These are phyloP conservation scores for Neocrepidodera transversa DNA, from an alignment of 2,888 invertebrate species.

Conservation along the genomic window DNA sequence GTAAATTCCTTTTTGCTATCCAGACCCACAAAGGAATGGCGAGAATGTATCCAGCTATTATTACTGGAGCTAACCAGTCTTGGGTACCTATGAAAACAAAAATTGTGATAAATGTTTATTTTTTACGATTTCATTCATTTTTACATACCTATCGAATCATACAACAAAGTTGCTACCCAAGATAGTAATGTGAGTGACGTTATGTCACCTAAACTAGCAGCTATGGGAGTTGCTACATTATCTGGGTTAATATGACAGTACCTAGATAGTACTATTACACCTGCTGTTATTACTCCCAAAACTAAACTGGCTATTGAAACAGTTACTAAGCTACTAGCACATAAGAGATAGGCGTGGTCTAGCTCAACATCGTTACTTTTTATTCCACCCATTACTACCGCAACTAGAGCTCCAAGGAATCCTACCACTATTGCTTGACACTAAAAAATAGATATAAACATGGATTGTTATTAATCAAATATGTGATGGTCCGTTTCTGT, in stretches of 20 bases:
- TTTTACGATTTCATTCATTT: not conserved
- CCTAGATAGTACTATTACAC: conserved; percentile 74
- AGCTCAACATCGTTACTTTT: conserved; percentile 69
- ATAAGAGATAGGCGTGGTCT: conserved; percentile 74
- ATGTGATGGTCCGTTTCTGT: no score
- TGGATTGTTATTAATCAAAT: no score
- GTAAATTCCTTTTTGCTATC: conserved; percentile 73
- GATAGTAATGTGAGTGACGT: conserved; percentile 71
- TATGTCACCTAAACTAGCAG: conserved; percentile 81
- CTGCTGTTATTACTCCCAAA: conserved; percentile 74
- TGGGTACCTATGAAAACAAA: conserved; percentile 58
- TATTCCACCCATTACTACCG: conserved; percentile 72
- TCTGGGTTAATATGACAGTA: conserved; percentile 78
- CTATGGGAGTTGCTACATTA: conserved; percentile 82
- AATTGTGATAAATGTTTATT: not conserved
- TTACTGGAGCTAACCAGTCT: conserved; percentile 71
- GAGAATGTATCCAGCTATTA: conserved; percentile 68
- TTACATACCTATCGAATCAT: conserved; percentile 64
- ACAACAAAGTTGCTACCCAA: conserved; percentile 66
- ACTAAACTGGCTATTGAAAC: conserved; percentile 79
- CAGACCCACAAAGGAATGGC: conserved; percentile 78
- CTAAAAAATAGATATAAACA: conserved; percentile 56
- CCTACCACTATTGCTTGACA: conserved; percentile 77
- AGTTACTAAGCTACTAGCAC: conserved; percentile 77
- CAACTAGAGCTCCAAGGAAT: conserved; percentile 73